These are phyloP conservation scores for Prunella strophiata DNA, from an alignment of 2,797 vertebrate species.

Conservation along the genomic window DNA sequence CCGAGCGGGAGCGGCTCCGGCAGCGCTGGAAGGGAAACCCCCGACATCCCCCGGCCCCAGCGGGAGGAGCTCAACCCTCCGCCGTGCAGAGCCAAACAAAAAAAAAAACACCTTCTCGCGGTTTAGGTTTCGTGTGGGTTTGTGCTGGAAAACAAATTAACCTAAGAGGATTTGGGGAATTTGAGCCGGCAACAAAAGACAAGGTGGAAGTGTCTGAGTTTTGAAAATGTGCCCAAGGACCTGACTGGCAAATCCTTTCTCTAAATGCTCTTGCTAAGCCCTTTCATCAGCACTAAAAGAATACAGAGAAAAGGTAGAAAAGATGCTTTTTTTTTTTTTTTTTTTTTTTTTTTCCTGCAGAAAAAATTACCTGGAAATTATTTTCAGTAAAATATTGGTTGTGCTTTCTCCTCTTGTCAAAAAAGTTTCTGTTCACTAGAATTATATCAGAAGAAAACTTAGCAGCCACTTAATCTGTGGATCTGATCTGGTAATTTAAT, in stretches of 20 bases:
- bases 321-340: background rate
- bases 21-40: background rate
- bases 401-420: background rate
- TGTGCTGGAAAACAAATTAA: conserved; percentile 21
- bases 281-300: background rate
- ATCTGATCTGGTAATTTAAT: background rate
- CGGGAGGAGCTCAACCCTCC: background rate
- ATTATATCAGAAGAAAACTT: background rate
- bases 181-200: conserved; percentile 4
- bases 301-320: background rate
- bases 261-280: background rate
- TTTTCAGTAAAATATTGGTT: background rate
- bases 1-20: background rate
- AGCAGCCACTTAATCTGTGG: background rate
- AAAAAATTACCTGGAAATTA: background rate
- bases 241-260: background rate
- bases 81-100: accelerated
- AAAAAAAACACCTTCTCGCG: background rate
- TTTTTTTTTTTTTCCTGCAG: background rate
- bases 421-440: background rate
- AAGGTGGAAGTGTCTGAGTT: conserved; percentile 10
- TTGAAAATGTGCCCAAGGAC: background rate
- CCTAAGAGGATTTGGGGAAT: conserved; percentile 34
- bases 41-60: background rate
- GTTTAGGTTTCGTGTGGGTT: background rate